Base-by-base conservation (phyloP, 1,140 invertebrate genomes). In the Bombus pascuorum region DNA sequence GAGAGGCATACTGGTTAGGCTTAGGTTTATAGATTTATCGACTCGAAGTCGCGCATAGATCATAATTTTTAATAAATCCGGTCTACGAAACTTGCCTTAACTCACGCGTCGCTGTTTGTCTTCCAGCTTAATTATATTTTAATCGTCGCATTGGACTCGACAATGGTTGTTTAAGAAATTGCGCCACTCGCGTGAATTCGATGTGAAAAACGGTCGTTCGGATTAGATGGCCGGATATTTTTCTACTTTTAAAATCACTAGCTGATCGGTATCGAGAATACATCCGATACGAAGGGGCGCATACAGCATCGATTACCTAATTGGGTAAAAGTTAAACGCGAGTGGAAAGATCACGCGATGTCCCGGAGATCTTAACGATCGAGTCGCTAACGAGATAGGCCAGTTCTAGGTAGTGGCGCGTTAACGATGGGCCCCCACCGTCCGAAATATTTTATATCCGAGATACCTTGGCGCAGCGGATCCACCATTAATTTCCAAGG, bases 361-460 rank as follows among this genome's bases (percentile, higher is more conserved):
- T 89, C 89, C 82, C 80, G 89, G 82, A 89, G 90, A 91, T 88
- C 90, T 91, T 91, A 91, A 91, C 90, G 90, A 91, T 90, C 83
- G 83, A 70, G 80, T 90, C 84, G 86, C 86, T 92, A 92, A 92
- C 91, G 91, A 92, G 91, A 87, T 91, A 91, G 86, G 86, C 90
- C 83, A 90, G 89, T 91, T 91, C 90, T 92, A 91, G 89, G 89
- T 91, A 92, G 89, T 71, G 87, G 65, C 78, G 70, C 89, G 86
- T 91, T 91, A 91, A 91, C 90, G 90, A 90, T 53, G 79, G 71
- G 68, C 76, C 81, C 66, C 81, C 76, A 66, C n/a, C 80, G 84
- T 90, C 90, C 90, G 87, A 91, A 91, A 91, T 91, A 91, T 91
- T 91, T 91, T 91, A 91, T 90, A 91, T 88, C 87, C 87, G 59